These are phyloP conservation scores for Semnopithecus entellus DNA, from an alignment of 2,113 vertebrate species.

Conservation along the genomic window DNA sequence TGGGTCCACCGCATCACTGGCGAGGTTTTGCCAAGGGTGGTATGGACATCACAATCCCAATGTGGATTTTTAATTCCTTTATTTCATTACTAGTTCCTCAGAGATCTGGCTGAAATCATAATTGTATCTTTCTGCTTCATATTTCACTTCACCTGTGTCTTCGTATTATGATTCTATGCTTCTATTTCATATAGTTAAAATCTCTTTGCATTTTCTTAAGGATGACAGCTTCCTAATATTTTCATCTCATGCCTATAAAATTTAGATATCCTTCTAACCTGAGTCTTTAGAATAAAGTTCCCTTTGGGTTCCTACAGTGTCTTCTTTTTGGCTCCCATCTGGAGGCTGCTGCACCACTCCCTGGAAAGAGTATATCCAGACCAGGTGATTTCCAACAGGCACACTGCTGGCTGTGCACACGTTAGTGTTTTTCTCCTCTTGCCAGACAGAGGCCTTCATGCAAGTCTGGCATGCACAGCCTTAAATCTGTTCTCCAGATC, in stretches of 20 bases:
- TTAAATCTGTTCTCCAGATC: too few species aligned
- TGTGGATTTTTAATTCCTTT: background rate
- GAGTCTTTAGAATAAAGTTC: background rate
- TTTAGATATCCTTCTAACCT: background rate
- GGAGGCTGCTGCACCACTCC: background rate
- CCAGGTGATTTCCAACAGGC: background rate
- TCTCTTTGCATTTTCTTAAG: background rate
- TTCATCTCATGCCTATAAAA: background rate
- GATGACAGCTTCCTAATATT: background rate
- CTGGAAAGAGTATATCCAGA: background rate
- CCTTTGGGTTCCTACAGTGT: background rate
- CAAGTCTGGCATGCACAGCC: background rate
- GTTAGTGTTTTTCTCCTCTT: too few species aligned
- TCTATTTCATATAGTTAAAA: background rate
- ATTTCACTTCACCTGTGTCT: background rate
- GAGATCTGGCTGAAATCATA: background rate
- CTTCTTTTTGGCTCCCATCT: background rate
- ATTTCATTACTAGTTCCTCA: background rate
- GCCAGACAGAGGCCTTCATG: fast-evolving
- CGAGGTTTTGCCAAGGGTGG: background rate
- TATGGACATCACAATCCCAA: fast-evolving
- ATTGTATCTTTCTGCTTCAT: background rate
- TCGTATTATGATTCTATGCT: background rate
- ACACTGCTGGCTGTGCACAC: background rate
- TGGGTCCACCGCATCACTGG: fast-evolving